Evolutionary conservation across 2,888 invertebrate genomes (phyloP).

Genomic region (Trachelus tabidus): DNA sequence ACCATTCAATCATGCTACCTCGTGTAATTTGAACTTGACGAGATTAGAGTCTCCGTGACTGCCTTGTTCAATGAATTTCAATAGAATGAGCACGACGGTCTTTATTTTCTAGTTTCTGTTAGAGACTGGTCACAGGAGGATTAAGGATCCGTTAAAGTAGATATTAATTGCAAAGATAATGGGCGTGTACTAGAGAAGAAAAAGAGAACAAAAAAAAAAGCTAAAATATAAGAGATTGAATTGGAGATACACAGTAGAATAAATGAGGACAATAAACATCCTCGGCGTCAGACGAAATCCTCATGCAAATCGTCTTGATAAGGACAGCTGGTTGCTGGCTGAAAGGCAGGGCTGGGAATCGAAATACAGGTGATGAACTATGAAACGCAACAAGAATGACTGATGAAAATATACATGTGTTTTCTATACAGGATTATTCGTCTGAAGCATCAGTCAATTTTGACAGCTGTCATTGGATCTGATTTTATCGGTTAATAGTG

Average conservation of each 20-base stretch:
- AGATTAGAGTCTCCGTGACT: conserved; percentile 12
- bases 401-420: background rate
- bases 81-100: background rate
- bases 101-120: background rate
- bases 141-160: background rate
- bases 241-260: conserved; percentile 16
- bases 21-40: conserved; percentile 28
- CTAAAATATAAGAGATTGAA: conserved; percentile 5
- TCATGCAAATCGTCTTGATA: background rate
- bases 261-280: conserved; percentile 15
- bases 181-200: background rate
- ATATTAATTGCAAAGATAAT: conserved; percentile 10
- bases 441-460: background rate
- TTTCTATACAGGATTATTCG: background rate
- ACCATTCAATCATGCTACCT: conserved; percentile 50
- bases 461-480: background rate
- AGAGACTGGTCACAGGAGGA: background rate
- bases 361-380: background rate
- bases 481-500: background rate
- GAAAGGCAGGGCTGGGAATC: background rate
- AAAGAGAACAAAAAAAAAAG: background rate
- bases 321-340: background rate
- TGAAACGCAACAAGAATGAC: background rate
- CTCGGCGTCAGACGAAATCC: background rate
- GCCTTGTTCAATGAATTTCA: background rate